These are phyloP conservation scores for Drosophila sp. DNA, from an alignment of 1,140 invertebrate genomes.

Conservation along the genomic window DNA sequence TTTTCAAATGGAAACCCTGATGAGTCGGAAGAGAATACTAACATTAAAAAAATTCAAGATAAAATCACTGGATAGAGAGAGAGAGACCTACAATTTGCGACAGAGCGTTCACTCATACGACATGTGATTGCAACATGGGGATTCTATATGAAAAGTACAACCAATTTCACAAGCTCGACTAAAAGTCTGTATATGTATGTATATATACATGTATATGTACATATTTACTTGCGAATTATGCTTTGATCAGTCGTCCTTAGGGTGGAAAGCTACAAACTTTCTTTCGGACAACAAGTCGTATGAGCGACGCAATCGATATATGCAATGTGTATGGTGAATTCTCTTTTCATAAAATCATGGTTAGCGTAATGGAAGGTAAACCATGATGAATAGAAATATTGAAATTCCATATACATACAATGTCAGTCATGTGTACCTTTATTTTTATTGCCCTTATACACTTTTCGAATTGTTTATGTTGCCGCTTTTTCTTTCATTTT, in stretches of 20 bases:
- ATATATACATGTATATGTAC: no score
- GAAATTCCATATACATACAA: background rate
- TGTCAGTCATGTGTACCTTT: background rate
- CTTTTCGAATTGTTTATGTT: background rate
- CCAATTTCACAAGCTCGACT: background rate
- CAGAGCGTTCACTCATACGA: no score
- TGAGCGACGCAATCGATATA: background rate
- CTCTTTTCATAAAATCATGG: background rate
- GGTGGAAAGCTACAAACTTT: background rate
- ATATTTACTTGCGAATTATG: no score
- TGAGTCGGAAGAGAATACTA: background rate
- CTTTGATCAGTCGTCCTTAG: no score
- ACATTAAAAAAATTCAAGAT: background rate
- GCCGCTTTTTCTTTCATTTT: constrained; percentile 8
- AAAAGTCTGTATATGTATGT: no score
- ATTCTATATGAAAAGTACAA: background rate
- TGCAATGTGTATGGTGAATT: background rate
- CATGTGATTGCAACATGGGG: no score
- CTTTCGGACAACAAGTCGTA: background rate
- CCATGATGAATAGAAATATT: background rate
- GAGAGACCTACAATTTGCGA: background rate
- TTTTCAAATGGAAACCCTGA: no score
- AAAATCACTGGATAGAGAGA: background rate
- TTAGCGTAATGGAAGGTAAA: background rate
- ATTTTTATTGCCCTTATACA: constrained; percentile 1